These are phyloP conservation scores for Blastobasis lacticolella DNA, from an alignment of 2,888 invertebrate species.

Conservation along the genomic window DNA sequence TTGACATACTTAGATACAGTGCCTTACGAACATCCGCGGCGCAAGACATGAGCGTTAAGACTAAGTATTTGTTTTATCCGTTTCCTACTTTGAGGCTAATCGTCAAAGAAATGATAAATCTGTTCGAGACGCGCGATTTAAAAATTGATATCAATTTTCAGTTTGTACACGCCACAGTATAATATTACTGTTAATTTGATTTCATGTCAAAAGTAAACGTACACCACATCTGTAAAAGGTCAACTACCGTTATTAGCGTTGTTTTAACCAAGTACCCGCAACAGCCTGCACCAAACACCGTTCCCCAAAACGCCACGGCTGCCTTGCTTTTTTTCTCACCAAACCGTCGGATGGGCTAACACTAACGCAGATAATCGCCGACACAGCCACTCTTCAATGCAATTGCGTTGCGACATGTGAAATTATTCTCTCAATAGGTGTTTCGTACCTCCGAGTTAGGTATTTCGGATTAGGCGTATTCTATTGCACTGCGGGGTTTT, in stretches of 20 bases:
- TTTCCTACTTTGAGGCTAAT: neutral
- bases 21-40: neutral
- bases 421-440: conserved; percentile 7
- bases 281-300: neutral
- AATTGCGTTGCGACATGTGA: conserved; percentile 7
- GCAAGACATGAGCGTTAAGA: neutral
- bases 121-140: no score
- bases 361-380: conserved; percentile 10
- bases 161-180: no score
- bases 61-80: neutral
- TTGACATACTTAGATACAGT: conserved; percentile 8
- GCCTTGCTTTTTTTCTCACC: conserved; percentile 17
- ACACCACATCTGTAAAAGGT: no score
- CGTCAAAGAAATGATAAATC: no score
- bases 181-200: no score
- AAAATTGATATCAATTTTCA: no score
- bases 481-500: no score
- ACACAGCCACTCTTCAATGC: conserved; percentile 5
- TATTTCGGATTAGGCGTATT: no score
- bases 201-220: no score
- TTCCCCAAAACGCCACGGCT: conserved; percentile 5
- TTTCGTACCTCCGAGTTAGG: neutral
- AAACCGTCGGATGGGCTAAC: conserved; percentile 12
- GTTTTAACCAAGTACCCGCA: no score
- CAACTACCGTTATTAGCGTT: no score